Conservation (phyloP, 2,113 vertebrate genomes). For the Sturnira hondurensis region DNA sequence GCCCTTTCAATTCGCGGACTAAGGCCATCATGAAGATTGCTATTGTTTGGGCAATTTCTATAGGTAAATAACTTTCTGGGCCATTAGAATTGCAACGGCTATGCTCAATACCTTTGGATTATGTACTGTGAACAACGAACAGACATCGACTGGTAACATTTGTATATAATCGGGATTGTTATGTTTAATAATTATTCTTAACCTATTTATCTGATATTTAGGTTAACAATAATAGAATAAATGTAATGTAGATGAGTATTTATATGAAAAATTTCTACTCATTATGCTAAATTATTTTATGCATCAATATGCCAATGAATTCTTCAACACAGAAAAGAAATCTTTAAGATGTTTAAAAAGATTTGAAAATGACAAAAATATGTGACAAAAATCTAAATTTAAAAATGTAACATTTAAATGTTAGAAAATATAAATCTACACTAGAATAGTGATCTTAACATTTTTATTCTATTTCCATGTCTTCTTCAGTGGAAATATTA, state of each 20-base stretch:
- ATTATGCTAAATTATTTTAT: conserved; percentile 10
- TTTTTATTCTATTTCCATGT: background rate
- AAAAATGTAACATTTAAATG: background rate
- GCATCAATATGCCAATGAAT: conserved; percentile 33
- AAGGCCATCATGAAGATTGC: conserved; percentile 99
- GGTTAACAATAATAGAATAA: conserved; percentile 71
- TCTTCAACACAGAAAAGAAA: conserved; percentile 66
- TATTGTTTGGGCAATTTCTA: conserved; percentile 98
- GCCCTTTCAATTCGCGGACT: conserved; percentile 99
- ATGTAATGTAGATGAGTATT: background rate
- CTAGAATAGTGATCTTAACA: background rate
- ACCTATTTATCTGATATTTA: conserved; percentile 71
- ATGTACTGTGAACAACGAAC: conserved; percentile 78
- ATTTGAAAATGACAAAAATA: conserved; percentile 13
- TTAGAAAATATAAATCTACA: background rate
- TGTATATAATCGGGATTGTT: conserved; percentile 51
- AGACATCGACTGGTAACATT: conserved; percentile 74
- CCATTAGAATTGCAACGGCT: conserved; percentile 74
- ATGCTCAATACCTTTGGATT: conserved; percentile 76
- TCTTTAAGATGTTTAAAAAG: background rate
- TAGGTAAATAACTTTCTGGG: conserved; percentile 85
- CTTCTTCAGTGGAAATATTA: conserved; percentile 8
- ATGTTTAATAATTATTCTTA: conserved; percentile 68
- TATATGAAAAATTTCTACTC: background rate
- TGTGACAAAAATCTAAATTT: background rate